These are phyloP conservation scores for Calidris pugnax DNA, from an alignment of 2,113 vertebrate genomes.

Conservation along the genomic window DNA sequence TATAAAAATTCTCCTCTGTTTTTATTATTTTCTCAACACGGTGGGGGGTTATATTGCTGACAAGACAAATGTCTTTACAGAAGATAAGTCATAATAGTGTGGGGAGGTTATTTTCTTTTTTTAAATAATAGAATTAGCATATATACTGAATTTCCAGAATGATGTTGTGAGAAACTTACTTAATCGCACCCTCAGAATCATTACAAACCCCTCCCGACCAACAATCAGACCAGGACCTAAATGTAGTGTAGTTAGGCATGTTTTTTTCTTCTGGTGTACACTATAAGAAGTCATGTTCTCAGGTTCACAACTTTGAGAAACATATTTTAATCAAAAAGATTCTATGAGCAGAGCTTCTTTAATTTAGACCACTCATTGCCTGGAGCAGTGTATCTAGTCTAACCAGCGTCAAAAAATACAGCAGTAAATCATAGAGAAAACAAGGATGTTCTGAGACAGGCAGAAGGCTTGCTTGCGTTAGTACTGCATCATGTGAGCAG, in stretches of 20 bases:
- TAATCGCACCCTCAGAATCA: too few species aligned
- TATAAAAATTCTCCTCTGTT: neutral
- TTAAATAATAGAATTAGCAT: neutral
- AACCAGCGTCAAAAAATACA: conserved; percentile 12
- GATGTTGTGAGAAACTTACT: too few species aligned
- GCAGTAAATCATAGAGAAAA: neutral
- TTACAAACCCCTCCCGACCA: too few species aligned
- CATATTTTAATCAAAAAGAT: neutral
- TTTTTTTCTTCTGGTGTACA: neutral
- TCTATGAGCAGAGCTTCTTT: neutral
- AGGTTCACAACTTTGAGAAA: neutral
- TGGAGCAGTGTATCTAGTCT: conserved; percentile 30
- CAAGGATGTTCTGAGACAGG: conserved; percentile 20
- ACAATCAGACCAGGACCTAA: too few species aligned
- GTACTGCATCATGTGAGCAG: neutral
- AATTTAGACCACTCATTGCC: conserved; percentile 55
- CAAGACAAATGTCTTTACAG: neutral
- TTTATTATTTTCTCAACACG: neutral
- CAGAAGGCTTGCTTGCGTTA: neutral
- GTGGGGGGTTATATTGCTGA: neutral
- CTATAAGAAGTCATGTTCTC: neutral
- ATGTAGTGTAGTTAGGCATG: neutral
- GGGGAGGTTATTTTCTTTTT: neutral
- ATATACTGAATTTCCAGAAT: neutral
- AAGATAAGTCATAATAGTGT: neutral